Evolutionary conservation across 2,113 vertebrate species (phyloP), one percentile per base, ranked within the genome.

Genomic region (Xiphophorus maculatus): DNA sequence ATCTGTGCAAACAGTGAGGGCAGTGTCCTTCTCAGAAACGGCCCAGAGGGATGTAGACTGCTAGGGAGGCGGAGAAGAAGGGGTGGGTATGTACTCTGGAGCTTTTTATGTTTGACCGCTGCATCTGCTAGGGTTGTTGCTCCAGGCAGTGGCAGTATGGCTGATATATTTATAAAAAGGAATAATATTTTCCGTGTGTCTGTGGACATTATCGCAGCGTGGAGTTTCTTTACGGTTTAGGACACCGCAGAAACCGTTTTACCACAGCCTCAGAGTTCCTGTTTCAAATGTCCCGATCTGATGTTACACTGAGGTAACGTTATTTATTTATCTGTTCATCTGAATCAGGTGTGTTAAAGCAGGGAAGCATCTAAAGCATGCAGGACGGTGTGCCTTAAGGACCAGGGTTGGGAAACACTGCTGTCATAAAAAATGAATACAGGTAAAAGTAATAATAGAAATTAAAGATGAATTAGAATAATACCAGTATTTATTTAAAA

Each of bases 21-120:
- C 84, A 85, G 81, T 90, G 86, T 88, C 37, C 13, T 72, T 77
- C 74, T 80, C 3, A 80, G 70, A 86, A 84, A 82, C 60, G 63
- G 48, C 79, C 84, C 74, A 61, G 58, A 84, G 85, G 65, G 78
- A 80, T 58, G 78, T 13, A 76, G 74, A 35, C 63, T 61, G 76
- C 12, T 66, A 22, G 48, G 66, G 74, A 32, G 69, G 32, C 9
- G 84, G 14, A 32, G 22, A 1, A n/a, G 17, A 19, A 67, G 0
- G 73, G 58, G 37, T 42, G 76, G 63, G 69, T 28, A 13, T 69
- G 64, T 13, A 40, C 71, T 82, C 72, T 73, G 71, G n/a, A 64
- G 69, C 61, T 30, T 66, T 62, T 75, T 51, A 48, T 58, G 75
- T 72, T 71, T 61, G 80, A 61, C 19, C 67, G 30, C 71, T 74